Percentiles rank a stretch among this genome's conserved stretches.
These are phyloP conservation scores for Tetropium fuscum DNA, from an alignment of 2,888 invertebrate genomes.

Conservation along the genomic window DNA sequence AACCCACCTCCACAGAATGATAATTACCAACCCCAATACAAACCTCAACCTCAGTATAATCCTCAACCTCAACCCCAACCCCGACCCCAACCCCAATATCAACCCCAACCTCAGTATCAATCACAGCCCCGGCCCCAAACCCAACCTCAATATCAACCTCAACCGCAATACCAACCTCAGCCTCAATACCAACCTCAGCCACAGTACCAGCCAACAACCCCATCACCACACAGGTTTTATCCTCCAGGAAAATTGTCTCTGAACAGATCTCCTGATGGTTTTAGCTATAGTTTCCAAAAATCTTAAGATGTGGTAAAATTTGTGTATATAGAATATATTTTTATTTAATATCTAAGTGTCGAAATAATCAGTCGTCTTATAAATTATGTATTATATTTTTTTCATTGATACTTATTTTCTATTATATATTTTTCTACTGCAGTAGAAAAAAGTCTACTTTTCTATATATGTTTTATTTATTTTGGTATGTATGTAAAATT, in stretches of 20 bases:
- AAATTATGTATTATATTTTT: too few species aligned
- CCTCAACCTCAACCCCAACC: slow-evolving; percentile 67
- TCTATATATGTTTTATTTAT: not conserved
- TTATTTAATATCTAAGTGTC: slow-evolving; percentile 13
- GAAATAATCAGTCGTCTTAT: too few species aligned
- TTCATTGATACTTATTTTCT: too few species aligned
- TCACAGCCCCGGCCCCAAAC: slow-evolving; percentile 67
- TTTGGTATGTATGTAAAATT: not conserved
- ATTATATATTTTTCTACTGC: not conserved
- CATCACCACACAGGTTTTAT: slow-evolving; percentile 80
- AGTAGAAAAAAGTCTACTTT: not conserved
- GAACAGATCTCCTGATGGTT: slow-evolving; percentile 90
- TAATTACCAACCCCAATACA: slow-evolving; percentile 63
- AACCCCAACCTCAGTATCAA: slow-evolving; percentile 66
- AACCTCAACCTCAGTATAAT: slow-evolving; percentile 61
- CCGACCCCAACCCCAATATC: slow-evolving; percentile 63
- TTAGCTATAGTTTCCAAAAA: slow-evolving; percentile 87
- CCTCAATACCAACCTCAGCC: slow-evolving; percentile 63
- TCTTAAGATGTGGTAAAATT: slow-evolving; percentile 55
- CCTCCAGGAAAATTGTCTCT: slow-evolving; percentile 88
- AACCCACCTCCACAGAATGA: slow-evolving; percentile 66
- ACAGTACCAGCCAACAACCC: slow-evolving; percentile 69
- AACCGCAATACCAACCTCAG: slow-evolving; percentile 66
- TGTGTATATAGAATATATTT: slow-evolving; percentile 21
- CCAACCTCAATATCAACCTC: slow-evolving; percentile 65